A percentile compares a stretch with the other conserved stretches of the same genome.
Conservation (phyloP, 2,888 invertebrate genomes). For the Ectemnius lituratus region DNA sequence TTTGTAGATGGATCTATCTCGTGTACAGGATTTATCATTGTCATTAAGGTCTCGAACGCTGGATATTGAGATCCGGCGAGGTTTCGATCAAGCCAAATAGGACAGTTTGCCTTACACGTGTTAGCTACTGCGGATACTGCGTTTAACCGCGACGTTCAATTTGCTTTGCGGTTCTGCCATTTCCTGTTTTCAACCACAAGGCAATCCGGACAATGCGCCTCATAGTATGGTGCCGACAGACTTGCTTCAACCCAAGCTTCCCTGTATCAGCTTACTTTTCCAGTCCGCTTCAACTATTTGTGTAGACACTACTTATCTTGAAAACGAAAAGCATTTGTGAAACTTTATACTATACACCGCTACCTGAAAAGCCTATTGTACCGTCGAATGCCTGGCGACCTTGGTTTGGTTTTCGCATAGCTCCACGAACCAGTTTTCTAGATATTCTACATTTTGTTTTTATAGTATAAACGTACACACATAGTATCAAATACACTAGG, state of each 20-base stretch:
- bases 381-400: no score
- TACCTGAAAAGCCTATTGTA: no score
- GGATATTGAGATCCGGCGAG: conserved; percentile 22
- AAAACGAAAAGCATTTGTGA: no score
- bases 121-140: conserved; percentile 32
- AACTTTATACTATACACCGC: no score
- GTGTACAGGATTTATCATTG: conserved; percentile 6
- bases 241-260: not conserved
- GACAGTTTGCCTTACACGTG: conserved; percentile 26
- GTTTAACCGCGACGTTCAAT: conserved; percentile 66
- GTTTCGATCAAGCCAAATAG: conserved; percentile 2
- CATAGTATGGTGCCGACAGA: not conserved
- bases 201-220: conserved; percentile 12
- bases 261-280: no score
- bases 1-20: not conserved
- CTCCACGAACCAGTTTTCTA: no score
- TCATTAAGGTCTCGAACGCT: conserved; percentile 19
- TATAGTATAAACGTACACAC: no score
- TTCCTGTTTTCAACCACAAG: conserved; percentile 43
- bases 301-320: no score
- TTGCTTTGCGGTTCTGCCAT: conserved; percentile 55
- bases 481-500: no score
- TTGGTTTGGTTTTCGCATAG: no score
- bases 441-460: no score
- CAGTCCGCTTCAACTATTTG: no score